These are phyloP conservation scores for Mobula hypostoma DNA, from an alignment of 2,113 vertebrate species.

Conservation along the genomic window DNA sequence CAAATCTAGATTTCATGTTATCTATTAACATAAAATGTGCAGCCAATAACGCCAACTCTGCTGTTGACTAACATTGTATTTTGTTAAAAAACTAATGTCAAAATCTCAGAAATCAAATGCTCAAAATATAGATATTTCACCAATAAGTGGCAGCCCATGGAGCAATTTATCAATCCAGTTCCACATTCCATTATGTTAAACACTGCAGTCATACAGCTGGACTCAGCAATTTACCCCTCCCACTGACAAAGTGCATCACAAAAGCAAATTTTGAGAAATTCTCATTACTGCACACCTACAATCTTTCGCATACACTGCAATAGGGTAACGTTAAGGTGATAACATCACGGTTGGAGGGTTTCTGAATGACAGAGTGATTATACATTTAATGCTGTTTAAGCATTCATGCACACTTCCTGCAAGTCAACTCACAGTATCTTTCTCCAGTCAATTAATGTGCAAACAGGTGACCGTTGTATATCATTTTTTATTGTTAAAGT, in stretches of 20 bases:
- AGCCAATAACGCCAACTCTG: not conserved
- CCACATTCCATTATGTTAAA: not conserved
- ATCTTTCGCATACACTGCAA: not conserved
- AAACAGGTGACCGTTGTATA: too few species aligned
- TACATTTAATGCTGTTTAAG: not conserved
- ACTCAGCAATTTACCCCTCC: constrained; percentile 2
- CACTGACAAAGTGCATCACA: not conserved
- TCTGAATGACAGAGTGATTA: not conserved
- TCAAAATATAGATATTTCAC: not conserved
- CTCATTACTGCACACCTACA: not conserved
- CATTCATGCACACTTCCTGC: not conserved
- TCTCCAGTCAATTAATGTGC: not conserved
- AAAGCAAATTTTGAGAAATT: not conserved
- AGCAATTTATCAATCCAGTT: not conserved
- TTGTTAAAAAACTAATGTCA: not conserved
- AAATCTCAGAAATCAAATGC: not conserved
- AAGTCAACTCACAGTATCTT: not conserved
- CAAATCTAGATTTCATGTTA: not conserved
- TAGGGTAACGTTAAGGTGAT: not conserved
- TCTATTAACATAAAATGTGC: not conserved
- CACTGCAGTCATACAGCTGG: not conserved
- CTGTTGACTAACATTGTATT: not conserved
- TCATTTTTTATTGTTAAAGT: too few species aligned
- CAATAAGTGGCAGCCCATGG: not conserved
- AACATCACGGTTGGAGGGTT: not conserved